phyloP scores from a whole-genome alignment of 2,888 invertebrate genomes.

The Carabus problematicus region DNA sequence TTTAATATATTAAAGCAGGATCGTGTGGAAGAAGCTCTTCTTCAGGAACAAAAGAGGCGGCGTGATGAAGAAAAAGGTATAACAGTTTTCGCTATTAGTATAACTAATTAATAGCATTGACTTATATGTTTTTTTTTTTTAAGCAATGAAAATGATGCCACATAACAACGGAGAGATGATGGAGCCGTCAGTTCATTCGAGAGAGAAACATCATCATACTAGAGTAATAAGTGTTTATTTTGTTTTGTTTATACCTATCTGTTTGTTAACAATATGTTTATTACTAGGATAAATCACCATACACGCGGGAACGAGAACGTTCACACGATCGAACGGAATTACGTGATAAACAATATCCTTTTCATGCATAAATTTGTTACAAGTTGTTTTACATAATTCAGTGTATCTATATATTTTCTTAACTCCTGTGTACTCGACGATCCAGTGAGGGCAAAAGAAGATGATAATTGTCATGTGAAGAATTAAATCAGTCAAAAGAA shows the following conservation, averaged over 20 bases:
- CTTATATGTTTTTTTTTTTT: conserved; percentile 44
- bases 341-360: conserved; percentile 87
- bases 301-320: conserved; percentile 71
- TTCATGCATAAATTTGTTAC: conserved; percentile 53
- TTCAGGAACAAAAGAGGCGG: conserved; percentile 76
- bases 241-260: conserved; percentile 3
- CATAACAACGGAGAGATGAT: conserved; percentile 82
- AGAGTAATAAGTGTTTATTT: conserved; percentile 64
- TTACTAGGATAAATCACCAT: conserved; percentile 82
- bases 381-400: neutral
- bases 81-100: neutral
- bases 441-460: conserved; percentile 60
- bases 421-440: conserved; percentile 57
- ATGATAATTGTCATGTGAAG: conserved; percentile 50
- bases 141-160: conserved; percentile 67
- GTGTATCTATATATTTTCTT: conserved; percentile 51
- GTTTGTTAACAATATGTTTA: conserved; percentile 42
- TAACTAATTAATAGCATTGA: too few relatives aligned
- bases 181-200: conserved; percentile 65
- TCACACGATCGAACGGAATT: conserved; percentile 78
- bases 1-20: conserved; percentile 62
- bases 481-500: conserved; percentile 25
- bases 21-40: conserved; percentile 72
- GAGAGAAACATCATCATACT: conserved; percentile 79
- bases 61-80: conserved; percentile 82